Percentiles rank a stretch among this genome's conserved stretches.
Evolutionary conservation across 2,113 vertebrate genomes (phyloP).

Genomic region (Henicopernis longicauda): DNA sequence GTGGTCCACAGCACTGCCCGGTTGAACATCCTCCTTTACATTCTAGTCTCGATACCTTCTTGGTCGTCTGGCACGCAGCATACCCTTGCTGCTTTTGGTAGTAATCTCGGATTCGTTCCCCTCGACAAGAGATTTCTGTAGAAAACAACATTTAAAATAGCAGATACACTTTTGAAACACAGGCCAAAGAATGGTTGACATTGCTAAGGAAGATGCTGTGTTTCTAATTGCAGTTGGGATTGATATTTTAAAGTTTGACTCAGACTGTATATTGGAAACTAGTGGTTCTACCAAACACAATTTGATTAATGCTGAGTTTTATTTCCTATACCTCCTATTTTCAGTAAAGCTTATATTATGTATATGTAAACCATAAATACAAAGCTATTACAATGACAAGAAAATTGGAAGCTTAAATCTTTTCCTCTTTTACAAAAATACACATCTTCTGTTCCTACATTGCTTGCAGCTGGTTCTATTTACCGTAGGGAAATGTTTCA

Average conservation of each 20-base stretch:
- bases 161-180: background rate
- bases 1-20: slow-evolving; percentile 88
- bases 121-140: slow-evolving; percentile 95
- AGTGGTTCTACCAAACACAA: background rate
- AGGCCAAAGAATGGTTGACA: background rate
- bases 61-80: slow-evolving; percentile 96
- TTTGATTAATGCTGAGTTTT: slow-evolving; percentile 35
- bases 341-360: slow-evolving; percentile 6
- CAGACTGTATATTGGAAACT: background rate
- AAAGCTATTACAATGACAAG: slow-evolving; percentile 65
- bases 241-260: background rate
- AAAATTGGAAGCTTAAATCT: slow-evolving; percentile 77
- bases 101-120: slow-evolving; percentile 96
- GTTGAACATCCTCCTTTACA: slow-evolving; percentile 85
- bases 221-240: background rate
- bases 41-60: slow-evolving; percentile 97
- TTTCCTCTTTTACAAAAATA: slow-evolving; percentile 66
- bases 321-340: slow-evolving; percentile 32
- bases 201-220: background rate
- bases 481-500: slow-evolving; percentile 70
- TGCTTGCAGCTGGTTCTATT: slow-evolving; percentile 75
- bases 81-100: slow-evolving; percentile 99
- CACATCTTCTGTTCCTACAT: slow-evolving; percentile 60
- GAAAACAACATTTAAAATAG: background rate
- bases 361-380: slow-evolving; percentile 64